Conservation (phyloP, 2,113 vertebrate genomes). For the Pongo abelii region DNA sequence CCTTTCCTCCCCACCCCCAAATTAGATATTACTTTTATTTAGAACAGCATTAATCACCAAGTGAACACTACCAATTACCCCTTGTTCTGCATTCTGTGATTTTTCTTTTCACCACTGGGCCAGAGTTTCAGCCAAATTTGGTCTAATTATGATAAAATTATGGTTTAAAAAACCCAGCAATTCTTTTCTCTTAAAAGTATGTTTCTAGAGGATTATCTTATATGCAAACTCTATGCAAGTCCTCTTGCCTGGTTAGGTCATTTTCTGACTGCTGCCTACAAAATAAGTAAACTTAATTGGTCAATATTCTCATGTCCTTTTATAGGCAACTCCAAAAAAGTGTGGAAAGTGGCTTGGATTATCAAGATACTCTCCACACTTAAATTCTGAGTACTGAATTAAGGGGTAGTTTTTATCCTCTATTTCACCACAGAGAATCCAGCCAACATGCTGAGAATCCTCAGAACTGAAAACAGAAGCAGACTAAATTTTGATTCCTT, state of each 20-base stretch:
- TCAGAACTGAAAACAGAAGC: not conserved
- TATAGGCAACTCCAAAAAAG: not conserved
- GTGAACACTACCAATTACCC: not conserved
- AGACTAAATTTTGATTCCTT: not conserved
- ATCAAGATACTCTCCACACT: not conserved
- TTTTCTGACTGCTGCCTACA: constrained; percentile 19
- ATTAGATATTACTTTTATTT: not conserved
- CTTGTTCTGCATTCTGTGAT: not conserved
- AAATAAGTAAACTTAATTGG: not conserved
- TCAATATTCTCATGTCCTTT: not conserved
- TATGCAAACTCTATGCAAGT: not conserved
- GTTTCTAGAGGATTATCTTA: not conserved
- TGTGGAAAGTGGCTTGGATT: not conserved
- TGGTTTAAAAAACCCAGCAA: not conserved
- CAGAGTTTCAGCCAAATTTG: not conserved
- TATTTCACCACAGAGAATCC: not conserved
- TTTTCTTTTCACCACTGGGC: not conserved
- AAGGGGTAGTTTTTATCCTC: not conserved
- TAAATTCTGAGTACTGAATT: not conserved
- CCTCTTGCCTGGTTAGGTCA: not conserved
- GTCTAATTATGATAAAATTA: not conserved
- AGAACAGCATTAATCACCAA: not conserved
- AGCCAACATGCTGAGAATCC: not conserved
- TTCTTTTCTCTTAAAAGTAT: not conserved
- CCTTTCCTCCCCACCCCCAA: fast-evolving